Evolutionary conservation across 2,113 vertebrate species (phyloP), one percentile per base, ranked within the genome.

Genomic region (Rousettus leschenaultii): DNA sequence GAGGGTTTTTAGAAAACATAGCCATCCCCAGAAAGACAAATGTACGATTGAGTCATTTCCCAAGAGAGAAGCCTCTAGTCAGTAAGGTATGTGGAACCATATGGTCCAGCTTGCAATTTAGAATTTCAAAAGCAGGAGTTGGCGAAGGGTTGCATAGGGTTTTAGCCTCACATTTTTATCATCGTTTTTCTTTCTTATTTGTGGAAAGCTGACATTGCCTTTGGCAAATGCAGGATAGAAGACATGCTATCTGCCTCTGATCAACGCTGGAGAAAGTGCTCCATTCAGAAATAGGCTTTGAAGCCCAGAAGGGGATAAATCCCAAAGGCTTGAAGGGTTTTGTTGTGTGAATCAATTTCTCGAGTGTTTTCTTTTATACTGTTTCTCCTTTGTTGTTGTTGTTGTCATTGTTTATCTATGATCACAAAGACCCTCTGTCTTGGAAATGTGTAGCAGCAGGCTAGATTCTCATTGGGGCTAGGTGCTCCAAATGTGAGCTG

Each of bases 81-180:
- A 70, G 66, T 87, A 87, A 95, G 92, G 79, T 91, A 53, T 75
- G 28, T 89, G 75, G 68, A 79, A 61, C 86, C 88, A 63, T 79
- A 71, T 84, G 91, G 61, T 86, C 90, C 79, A 61, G 43, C 66
- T 85, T 82, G 73, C 63, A 89, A 51, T 61, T 91, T 53, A 66
- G 94, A 97, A 93, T 95, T 97, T 97, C 94, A 96, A 93, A 96
- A 97, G 78, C 88, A 84, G 53, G 63, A 89, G 6, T 70, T 89
- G 88, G 93, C 91, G 82, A 79, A 91, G 61, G 3, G 43, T 33
- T 77, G 38, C 19, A 8, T 61, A n/a, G 26, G 38, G 24, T 30
- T 78, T 97, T 92, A 86, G 63, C 55, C 73, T 96, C 38, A 40
- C 7, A 1, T 78, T 93, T 97, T 94, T 87, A 55, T 94, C 59